Evolutionary conservation across 2,113 vertebrate species (phyloP), one percentile per base, ranked within the genome.

Genomic region (Tachycineta bicolor): DNA sequence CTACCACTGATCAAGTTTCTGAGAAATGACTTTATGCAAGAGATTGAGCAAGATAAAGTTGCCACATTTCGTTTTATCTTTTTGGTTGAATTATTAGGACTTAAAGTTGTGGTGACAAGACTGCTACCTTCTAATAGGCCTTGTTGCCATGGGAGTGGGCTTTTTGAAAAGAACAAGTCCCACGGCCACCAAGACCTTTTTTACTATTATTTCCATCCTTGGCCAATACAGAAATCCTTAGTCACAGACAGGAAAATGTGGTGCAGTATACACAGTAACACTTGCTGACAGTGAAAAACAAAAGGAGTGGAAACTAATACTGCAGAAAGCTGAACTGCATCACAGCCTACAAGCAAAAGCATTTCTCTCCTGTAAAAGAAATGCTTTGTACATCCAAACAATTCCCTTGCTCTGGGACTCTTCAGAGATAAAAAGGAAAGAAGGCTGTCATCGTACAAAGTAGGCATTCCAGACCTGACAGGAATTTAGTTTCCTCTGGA

Each of bases 71-170:
- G 97, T 98, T 98, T 98, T 98, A 98, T 98, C 98, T 98, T 98
- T 97, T 98, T 97, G 97, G 93, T 87, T 90, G 97, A 98, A 97
- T 98, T 97, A 98, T 98, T 97, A 98, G 97, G 97, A 94, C 93
- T 97, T 98, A 97, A 97, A 97, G 94, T 98, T 97, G 98, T 98
- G 98, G 98, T 98, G 98, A 98, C 97, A 98, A 97, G 98, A 68
- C 94, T 91, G 96, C 92, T 97, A 96, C 96, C 96, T 86, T 92
- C 95, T 97, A 97, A 98, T 95, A 96, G 97, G 53, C 71, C 94
- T 89, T 80, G 93, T 97, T 97, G 96, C 96, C 94, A 96, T 97
- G 95, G 97, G 87, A 97, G 87, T 94, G 88, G 94, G 87, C 79
- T 97, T 93, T 97, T 93, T 98, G 96, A 98, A 98, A 98, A 97